Evolutionary conservation across 2,113 vertebrate species (phyloP).

Genomic region (Gambusia affinis): DNA sequence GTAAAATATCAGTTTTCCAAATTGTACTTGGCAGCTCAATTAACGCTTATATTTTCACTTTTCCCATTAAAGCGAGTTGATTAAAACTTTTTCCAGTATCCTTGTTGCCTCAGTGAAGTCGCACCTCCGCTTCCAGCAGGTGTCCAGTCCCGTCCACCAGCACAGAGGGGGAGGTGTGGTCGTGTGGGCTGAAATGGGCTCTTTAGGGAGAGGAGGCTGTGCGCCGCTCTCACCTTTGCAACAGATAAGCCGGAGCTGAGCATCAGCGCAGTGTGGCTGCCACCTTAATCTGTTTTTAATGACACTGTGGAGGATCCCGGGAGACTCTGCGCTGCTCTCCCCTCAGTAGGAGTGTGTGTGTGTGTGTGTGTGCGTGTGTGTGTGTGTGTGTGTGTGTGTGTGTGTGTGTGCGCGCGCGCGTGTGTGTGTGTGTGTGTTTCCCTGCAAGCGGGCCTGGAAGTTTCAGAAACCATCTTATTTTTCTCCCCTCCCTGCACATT

Average conservation of each 20-base stretch:
- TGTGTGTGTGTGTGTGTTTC: too few species aligned
- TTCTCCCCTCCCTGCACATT: background rate
- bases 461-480: background rate
- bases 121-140: slow-evolving; percentile 48
- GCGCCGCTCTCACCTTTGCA: slow-evolving; percentile 67
- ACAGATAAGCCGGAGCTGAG: slow-evolving; percentile 63
- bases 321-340: slow-evolving; percentile 35
- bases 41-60: too few species aligned
- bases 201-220: background rate
- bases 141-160: slow-evolving; percentile 33
- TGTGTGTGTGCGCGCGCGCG: too few species aligned
- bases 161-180: background rate
- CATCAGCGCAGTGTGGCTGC: slow-evolving; percentile 61
- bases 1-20: too few species aligned
- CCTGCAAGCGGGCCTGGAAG: background rate
- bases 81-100: background rate
- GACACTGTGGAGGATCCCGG: slow-evolving; percentile 59
- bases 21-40: too few species aligned
- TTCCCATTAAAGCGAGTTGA: background rate
- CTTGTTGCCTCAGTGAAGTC: slow-evolving; percentile 16
- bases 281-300: slow-evolving; percentile 83
- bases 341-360: background rate
- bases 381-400: too few species aligned
- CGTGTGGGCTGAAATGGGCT: background rate
- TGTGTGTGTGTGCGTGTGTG: too few species aligned